These are phyloP conservation scores for Homarus gammarus DNA, from an alignment of 2,888 invertebrate genomes.

Conservation along the genomic window DNA sequence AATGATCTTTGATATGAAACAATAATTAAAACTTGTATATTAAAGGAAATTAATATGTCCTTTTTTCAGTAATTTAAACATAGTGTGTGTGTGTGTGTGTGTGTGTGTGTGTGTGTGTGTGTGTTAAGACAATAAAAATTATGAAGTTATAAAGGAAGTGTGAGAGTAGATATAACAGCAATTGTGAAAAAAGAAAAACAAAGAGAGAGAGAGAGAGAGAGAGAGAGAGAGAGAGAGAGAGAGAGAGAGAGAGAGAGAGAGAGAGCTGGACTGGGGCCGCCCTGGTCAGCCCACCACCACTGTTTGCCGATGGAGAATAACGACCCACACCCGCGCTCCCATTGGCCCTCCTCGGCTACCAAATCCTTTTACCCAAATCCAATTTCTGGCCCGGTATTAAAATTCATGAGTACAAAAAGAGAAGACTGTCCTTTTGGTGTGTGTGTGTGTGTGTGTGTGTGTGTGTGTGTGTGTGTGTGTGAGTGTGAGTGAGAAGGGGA, in stretches of 20 bases:
- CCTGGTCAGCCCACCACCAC: neutral
- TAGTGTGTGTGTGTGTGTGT: neutral
- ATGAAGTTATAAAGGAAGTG: neutral
- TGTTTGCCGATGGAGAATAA: conserved; percentile 42
- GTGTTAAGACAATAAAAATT: too few species aligned
- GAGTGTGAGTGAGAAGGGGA: too few species aligned
- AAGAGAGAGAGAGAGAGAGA: conserved; percentile 42
- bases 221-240: conserved; percentile 36
- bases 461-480: conserved; percentile 9
- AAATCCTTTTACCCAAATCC: conserved; percentile 65
- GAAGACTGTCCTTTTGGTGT: conserved; percentile 30
- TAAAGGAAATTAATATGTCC: too few species aligned
- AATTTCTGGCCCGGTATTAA: conserved; percentile 60
- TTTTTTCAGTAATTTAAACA: too few species aligned
- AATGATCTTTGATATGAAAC: too few species aligned
- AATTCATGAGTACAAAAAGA: conserved; percentile 56
- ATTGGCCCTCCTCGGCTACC: conserved; percentile 16
- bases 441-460: conserved; percentile 12
- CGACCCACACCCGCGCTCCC: conserved; percentile 26
- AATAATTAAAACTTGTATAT: too few species aligned
- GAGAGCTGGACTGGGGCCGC: too few species aligned
- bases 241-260: neutral
- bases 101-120: neutral
- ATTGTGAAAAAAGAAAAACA: conserved; percentile 19
- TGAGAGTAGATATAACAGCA: neutral